Conservation (phyloP, 2,113 vertebrate species). For the Plestiodon gilberti region DNA sequence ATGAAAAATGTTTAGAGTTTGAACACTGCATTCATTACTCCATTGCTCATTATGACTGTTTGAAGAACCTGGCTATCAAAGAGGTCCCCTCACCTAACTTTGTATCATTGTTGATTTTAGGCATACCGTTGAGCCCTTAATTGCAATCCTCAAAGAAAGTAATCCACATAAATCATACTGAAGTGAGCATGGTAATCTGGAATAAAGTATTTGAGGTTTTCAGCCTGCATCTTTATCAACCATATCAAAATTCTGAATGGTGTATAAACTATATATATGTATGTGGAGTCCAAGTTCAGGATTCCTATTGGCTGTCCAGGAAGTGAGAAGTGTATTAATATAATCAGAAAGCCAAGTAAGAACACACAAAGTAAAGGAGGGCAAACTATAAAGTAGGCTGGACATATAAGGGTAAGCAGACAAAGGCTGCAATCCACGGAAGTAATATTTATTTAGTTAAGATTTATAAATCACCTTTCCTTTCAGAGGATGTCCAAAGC, state of each 20-base stretch:
- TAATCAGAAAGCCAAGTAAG: neutral
- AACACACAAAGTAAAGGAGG: neutral
- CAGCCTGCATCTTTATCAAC: neutral
- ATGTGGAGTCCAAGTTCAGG: neutral
- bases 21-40: neutral
- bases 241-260: neutral
- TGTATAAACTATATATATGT: neutral
- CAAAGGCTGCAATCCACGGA: neutral
- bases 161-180: no score
- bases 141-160: no score
- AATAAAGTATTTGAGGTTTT: neutral
- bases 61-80: no score
- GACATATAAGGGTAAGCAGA: neutral
- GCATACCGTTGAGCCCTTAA: no score
- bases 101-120: no score
- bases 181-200: no score
- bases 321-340: no score
- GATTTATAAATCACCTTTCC: neutral
- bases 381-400: neutral
- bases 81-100: no score
- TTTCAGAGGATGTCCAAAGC: neutral
- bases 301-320: neutral
- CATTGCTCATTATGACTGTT: no score
- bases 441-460: neutral
- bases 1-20: neutral